phyloP scores from a whole-genome alignment of 2,888 invertebrate genomes.

The Atherix ibis region DNA sequence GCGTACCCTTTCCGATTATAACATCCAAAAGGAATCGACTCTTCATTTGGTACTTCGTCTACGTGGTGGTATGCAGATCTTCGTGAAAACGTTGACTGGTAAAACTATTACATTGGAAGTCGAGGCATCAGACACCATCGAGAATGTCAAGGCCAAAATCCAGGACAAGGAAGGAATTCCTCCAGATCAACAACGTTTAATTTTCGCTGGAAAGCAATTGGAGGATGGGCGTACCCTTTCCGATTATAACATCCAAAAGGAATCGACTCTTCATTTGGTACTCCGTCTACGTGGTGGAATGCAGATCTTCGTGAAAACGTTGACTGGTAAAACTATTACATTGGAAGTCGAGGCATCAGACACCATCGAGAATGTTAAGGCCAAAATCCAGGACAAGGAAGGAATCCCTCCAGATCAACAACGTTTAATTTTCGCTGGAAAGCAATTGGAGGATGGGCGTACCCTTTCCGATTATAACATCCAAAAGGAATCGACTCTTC shows the following conservation, averaged over 20 bases:
- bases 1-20: constrained; percentile 22
- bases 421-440: constrained; percentile 9
- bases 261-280: constrained; percentile 8
- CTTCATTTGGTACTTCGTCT: constrained; percentile 74
- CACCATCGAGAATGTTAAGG: constrained; percentile 9
- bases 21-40: constrained; percentile 84
- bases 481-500: constrained; percentile 9
- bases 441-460: constrained; percentile 9
- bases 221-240: constrained; percentile 9
- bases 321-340: constrained; percentile 9
- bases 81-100: constrained; percentile 21
- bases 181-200: constrained; percentile 10
- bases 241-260: constrained; percentile 10
- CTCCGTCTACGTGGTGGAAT: constrained; percentile 9
- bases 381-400: constrained; percentile 9
- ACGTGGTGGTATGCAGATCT: constrained; percentile 52
- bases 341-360: constrained; percentile 9
- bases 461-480: constrained; percentile 9
- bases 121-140: constrained; percentile 17
- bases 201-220: constrained; percentile 9
- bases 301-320: constrained; percentile 9
- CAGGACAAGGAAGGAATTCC: constrained; percentile 10
- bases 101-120: constrained; percentile 23
- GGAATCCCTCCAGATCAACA: constrained; percentile 10
- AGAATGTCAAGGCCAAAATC: constrained; percentile 9